Percentiles rank a stretch among this genome's conserved stretches.
These are phyloP conservation scores for Procambarus virginalis DNA, from an alignment of 1,140 invertebrate genomes.

Conservation along the genomic window DNA sequence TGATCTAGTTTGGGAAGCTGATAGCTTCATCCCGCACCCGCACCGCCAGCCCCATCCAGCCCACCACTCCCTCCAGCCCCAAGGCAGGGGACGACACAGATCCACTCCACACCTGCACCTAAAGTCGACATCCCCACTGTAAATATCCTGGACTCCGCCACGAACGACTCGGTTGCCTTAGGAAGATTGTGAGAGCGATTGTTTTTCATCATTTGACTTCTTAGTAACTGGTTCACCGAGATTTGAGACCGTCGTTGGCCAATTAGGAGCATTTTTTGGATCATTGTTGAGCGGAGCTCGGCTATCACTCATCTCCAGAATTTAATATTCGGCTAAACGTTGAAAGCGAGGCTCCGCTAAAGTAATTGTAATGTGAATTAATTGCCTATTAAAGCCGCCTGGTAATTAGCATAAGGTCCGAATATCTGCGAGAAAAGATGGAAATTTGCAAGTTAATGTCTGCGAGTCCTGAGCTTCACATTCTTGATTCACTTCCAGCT, in stretches of 20 bases:
- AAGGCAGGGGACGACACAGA: not conserved
- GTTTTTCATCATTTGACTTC: not conserved
- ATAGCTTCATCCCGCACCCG: not conserved
- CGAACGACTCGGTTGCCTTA: not conserved
- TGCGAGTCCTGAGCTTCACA: not conserved
- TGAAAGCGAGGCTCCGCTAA: not conserved
- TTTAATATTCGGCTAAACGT: not conserved
- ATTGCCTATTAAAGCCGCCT: not conserved
- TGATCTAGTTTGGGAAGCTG: not conserved
- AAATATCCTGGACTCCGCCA: not conserved
- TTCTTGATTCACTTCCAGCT: too few species aligned
- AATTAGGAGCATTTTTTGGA: not conserved
- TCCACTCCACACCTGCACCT: not conserved
- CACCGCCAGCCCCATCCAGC: not conserved
- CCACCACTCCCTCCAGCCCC: not conserved
- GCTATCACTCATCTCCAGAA: not conserved
- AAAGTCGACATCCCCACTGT: not conserved
- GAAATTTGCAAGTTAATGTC: not conserved
- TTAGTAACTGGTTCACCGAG: conserved; percentile 1
- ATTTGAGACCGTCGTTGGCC: not conserved
- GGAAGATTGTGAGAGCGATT: not conserved
- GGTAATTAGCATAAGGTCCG: not conserved
- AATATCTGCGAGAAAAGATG: not conserved
- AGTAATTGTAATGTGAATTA: not conserved
- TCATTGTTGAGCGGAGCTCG: not conserved